These are phyloP conservation scores for Atlantisia rogersi DNA, from an alignment of 2,113 vertebrate species.

Conservation along the genomic window DNA sequence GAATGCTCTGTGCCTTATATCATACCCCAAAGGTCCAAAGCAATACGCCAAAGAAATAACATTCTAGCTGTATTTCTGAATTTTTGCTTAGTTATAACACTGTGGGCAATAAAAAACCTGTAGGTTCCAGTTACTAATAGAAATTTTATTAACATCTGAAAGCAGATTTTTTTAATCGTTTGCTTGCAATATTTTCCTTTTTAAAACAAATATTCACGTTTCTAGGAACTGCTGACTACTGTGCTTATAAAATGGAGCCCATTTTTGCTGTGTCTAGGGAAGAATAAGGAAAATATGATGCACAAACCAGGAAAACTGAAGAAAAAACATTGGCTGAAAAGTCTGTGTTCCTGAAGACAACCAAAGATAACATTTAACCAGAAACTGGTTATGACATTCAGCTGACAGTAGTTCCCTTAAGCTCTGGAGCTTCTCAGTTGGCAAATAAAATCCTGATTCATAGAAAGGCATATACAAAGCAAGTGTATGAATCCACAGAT, in stretches of 20 bases:
- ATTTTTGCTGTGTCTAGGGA: constrained; percentile 41
- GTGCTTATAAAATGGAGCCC: constrained; percentile 5
- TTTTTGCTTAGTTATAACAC: constrained; percentile 22
- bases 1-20: constrained; percentile 36
- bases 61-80: constrained; percentile 11
- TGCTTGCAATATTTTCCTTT: constrained; percentile 1
- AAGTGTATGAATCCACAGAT: neutral
- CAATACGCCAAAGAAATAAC: constrained; percentile 21
- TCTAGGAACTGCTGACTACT: constrained; percentile 52
- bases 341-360: constrained; percentile 12
- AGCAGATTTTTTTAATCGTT: constrained; percentile 18
- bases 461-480: neutral
- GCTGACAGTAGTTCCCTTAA: constrained; percentile 38
- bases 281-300: constrained; percentile 52
- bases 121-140: constrained; percentile 15
- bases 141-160: constrained; percentile 24
- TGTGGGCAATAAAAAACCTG: neutral
- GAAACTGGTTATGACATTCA: constrained; percentile 45
- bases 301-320: constrained; percentile 23
- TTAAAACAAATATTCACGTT: constrained; percentile 34
- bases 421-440: constrained; percentile 20
- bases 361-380: constrained; percentile 56
- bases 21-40: constrained; percentile 46
- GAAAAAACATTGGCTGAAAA: constrained; percentile 30
- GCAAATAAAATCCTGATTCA: constrained; percentile 49